A percentile compares a stretch with the other conserved stretches of the same genome.
These are phyloP conservation scores for Odontamblyopus rebecca DNA, from an alignment of 2,797 vertebrate species.

Conservation along the genomic window DNA sequence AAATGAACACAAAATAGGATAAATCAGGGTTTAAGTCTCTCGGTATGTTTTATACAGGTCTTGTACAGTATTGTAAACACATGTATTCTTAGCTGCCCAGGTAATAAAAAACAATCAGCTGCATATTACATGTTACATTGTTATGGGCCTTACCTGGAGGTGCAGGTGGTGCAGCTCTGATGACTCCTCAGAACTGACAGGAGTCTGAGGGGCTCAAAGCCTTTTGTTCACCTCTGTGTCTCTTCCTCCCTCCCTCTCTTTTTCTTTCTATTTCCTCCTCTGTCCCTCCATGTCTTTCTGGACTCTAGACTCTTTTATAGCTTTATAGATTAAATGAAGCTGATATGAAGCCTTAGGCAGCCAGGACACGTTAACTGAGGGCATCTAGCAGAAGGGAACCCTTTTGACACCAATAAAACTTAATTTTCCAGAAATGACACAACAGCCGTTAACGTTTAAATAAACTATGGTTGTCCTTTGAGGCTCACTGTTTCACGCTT, in stretches of 20 bases:
- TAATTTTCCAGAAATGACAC: slow-evolving; percentile 11
- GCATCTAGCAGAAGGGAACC: neutral
- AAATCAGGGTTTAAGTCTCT: no score
- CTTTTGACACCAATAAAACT: slow-evolving; percentile 9
- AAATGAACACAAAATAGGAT: no score
- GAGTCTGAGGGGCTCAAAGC: rapidly evolving
- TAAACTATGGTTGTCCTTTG: neutral
- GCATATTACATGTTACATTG: neutral
- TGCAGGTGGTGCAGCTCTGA: slow-evolving; percentile 28
- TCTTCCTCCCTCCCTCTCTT: neutral
- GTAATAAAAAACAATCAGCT: neutral
- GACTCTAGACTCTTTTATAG: slow-evolving; percentile 68
- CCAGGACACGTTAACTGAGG: neutral
- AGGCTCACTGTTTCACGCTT: neutral
- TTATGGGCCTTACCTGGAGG: slow-evolving; percentile 19
- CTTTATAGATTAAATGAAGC: no score
- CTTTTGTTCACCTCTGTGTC: slow-evolving; percentile 37
- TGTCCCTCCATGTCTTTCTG: neutral
- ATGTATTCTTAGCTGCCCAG: no score
- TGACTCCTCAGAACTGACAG: slow-evolving; percentile 41
- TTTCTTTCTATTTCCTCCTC: neutral
- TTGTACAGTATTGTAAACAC: no score
- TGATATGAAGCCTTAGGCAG: neutral
- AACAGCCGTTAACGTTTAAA: neutral
- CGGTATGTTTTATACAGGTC: no score